A percentile compares a stretch with the other conserved stretches of the same genome.
phyloP scores from a whole-genome alignment of 2,888 invertebrate species.

The Polydesmus complanatus region DNA sequence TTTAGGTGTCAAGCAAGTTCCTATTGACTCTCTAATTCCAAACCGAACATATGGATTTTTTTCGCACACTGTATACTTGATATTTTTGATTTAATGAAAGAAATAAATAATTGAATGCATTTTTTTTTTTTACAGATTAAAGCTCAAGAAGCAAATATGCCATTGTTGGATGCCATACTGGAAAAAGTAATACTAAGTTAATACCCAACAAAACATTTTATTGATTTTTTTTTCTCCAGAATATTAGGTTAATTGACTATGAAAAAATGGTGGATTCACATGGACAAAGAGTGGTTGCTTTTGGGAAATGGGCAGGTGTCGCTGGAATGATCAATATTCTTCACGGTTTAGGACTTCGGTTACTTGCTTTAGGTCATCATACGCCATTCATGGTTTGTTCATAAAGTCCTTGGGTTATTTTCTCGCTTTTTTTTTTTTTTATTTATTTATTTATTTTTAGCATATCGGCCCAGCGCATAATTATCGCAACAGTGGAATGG shows the following conservation, averaged over 20 bases:
- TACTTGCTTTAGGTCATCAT: conserved; percentile 92
- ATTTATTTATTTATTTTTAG: conserved; percentile 33
- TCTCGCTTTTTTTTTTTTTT: not conserved
- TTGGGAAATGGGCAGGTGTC: conserved; percentile 96
- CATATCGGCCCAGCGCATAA: conserved; percentile 98
- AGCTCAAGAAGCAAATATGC: conserved; percentile 97
- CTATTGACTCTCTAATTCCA: conserved; percentile 79
- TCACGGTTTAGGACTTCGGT: conserved; percentile 85
- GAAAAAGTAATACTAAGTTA: conserved; percentile 49
- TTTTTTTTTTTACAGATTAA: too few species aligned
- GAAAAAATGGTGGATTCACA: conserved; percentile 83
- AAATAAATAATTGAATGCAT: too few species aligned
- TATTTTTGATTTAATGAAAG: too few species aligned
- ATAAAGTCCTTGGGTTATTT: not conserved
- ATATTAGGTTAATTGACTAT: conserved; percentile 92
- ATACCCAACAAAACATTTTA: not conserved
- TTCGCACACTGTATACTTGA: too few species aligned
- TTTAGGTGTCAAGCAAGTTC: conserved; percentile 93
- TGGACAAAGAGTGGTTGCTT: conserved; percentile 88
- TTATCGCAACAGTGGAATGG: conserved; percentile 95
- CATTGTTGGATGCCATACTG: conserved; percentile 82
- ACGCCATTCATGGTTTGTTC: conserved; percentile 87
- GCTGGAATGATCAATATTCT: conserved; percentile 98
- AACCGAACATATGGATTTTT: conserved; percentile 98
- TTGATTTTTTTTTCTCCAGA: conserved; percentile 37